A percentile compares a stretch with the other conserved stretches of the same genome.
phyloP scores from a whole-genome alignment of 2,113 vertebrate genomes.

The Clarias macrocephalus region DNA sequence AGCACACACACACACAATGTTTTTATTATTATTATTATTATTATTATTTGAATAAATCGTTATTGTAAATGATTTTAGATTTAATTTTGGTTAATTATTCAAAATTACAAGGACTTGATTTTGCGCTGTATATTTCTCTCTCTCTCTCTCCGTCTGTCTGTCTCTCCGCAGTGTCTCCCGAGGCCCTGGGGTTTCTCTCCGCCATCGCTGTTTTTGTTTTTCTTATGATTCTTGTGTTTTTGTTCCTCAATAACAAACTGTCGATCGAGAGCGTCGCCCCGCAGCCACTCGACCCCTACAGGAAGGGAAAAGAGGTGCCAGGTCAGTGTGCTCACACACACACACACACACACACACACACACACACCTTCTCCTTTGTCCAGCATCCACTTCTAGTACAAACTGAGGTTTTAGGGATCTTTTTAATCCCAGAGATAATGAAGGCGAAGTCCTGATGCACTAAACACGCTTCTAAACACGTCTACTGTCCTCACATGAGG shows the following conservation, averaged over 20 bases:
- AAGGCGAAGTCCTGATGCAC: no score
- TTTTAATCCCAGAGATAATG: no score
- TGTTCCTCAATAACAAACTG: conserved; percentile 97
- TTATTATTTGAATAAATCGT: neutral
- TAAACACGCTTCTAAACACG: no score
- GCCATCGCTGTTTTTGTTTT: conserved; percentile 91
- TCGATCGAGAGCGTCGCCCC: conserved; percentile 87
- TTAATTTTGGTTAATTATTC: neutral
- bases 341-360: no score
- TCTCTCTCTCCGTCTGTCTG: conserved; percentile 44
- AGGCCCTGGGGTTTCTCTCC: conserved; percentile 93
- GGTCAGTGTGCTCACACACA: conserved; percentile 66
- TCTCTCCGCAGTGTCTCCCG: conserved; percentile 88
- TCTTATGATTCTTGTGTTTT: conserved; percentile 91
- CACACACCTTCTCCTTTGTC: no score
- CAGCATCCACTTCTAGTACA: no score
- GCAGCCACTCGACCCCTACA: conserved; percentile 84
- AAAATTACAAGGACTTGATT: neutral
- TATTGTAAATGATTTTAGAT: neutral
- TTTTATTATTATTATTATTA: no score
- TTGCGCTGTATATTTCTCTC: neutral
- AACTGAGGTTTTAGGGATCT: no score
- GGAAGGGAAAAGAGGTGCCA: conserved; percentile 77
- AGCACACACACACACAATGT: no score
- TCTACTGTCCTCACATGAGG: no score